These are phyloP conservation scores for Amblyornis subalaris DNA, from an alignment of 2,113 vertebrate genomes.

Conservation along the genomic window DNA sequence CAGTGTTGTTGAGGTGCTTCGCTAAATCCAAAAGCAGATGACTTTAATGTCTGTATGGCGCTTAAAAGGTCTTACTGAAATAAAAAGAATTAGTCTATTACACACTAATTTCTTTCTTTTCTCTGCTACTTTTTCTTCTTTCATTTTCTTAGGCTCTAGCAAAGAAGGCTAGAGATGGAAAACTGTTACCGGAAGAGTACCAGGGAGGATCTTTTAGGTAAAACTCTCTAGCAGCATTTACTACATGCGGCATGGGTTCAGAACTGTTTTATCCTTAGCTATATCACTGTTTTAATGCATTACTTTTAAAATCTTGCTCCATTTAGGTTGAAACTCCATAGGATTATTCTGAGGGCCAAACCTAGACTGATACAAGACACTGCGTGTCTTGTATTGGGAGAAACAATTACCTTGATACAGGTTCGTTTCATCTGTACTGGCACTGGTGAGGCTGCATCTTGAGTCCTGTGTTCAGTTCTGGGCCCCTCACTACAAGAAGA, in stretches of 20 bases:
- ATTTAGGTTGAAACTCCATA: background rate
- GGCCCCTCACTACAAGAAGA: background rate
- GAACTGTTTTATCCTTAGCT: background rate
- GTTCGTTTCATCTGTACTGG: background rate
- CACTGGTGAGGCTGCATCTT: background rate
- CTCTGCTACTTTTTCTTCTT: background rate
- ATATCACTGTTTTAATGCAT: background rate
- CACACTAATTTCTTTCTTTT: background rate
- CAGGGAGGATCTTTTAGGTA: slow-evolving; percentile 98
- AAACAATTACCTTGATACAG: background rate
- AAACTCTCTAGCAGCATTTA: background rate
- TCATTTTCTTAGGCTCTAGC: slow-evolving; percentile 77
- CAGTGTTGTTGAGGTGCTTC: background rate
- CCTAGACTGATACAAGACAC: background rate
- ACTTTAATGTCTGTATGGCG: background rate
- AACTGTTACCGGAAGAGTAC: slow-evolving; percentile 92
- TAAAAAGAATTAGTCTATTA: background rate
- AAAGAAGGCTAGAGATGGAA: slow-evolving; percentile 92
- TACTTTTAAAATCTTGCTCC: background rate
- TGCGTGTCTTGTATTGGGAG: background rate
- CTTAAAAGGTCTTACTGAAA: background rate
- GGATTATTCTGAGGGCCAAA: background rate
- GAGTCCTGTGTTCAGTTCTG: background rate
- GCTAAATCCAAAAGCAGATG: background rate
- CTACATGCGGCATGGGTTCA: background rate